These are phyloP conservation scores for Acropternis orthonyx DNA, from an alignment of 2,797 vertebrate species.

Conservation along the genomic window DNA sequence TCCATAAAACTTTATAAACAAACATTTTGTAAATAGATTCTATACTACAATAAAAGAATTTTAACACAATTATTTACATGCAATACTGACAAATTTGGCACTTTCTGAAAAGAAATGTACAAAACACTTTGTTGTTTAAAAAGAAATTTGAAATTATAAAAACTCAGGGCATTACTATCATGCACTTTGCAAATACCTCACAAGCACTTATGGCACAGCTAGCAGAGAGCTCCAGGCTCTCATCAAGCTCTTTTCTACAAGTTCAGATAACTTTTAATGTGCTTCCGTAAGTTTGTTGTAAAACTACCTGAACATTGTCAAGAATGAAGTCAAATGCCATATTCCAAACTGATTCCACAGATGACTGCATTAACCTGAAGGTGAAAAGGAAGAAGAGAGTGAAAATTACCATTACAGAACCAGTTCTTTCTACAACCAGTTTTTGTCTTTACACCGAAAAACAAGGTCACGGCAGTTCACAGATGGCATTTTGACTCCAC, in stretches of 20 bases:
- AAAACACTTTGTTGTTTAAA: conserved; percentile 80
- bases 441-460: neutral
- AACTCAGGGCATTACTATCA: conserved; percentile 82
- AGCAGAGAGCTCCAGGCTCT: conserved; percentile 74
- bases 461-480: neutral
- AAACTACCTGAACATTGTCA: conserved; percentile 96
- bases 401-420: neutral
- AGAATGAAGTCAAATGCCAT: conserved; percentile 99
- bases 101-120: conserved; percentile 88
- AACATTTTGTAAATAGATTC: conserved; percentile 87
- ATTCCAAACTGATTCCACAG: conserved; percentile 96
- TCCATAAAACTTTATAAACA: conserved; percentile 89
- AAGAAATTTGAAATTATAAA: conserved; percentile 81
- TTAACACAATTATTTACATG: conserved; percentile 93
- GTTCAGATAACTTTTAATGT: conserved; percentile 90
- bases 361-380: conserved; percentile 93
- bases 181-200: conserved; percentile 86
- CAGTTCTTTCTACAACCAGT: neutral
- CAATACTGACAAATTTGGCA: conserved; percentile 94
- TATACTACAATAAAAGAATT: conserved; percentile 86
- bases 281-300: conserved; percentile 97
- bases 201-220: conserved; percentile 83
- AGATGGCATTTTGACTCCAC: neutral
- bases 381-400: neutral
- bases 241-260: conserved; percentile 60